A percentile compares a stretch with the other conserved stretches of the same genome.
These are phyloP conservation scores for Raillietiella orientalis DNA, from an alignment of 2,888 invertebrate genomes.

Conservation along the genomic window DNA sequence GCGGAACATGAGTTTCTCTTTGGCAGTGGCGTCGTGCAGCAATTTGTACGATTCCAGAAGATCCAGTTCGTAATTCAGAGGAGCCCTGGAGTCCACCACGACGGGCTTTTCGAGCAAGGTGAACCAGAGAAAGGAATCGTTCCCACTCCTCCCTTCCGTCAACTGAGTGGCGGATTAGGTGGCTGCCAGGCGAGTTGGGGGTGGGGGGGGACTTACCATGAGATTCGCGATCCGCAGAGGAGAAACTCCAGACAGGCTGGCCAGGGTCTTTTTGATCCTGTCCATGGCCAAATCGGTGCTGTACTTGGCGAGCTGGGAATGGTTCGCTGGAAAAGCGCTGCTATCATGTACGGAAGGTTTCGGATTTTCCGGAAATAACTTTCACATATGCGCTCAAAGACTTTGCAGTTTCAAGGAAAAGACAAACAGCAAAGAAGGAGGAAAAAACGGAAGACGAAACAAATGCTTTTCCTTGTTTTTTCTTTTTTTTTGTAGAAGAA, in stretches of 20 bases:
- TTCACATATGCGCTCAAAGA: not conserved
- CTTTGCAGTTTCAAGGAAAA: not conserved
- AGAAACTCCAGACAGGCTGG: constrained; percentile 11
- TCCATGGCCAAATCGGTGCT: constrained; percentile 10
- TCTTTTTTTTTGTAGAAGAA: too few species aligned
- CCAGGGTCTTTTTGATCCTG: constrained; percentile 11
- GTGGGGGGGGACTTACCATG: constrained; percentile 10
- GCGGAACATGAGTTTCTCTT: constrained; percentile 10
- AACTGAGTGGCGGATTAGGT: too few species aligned
- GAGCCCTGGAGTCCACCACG: constrained; percentile 8
- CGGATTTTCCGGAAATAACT: too few species aligned
- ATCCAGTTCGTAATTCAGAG: constrained; percentile 6
- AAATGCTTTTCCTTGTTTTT: too few species aligned
- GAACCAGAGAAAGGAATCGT: constrained; percentile 12
- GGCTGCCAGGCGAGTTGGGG: too few species aligned
- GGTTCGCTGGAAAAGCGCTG: constrained; percentile 7
- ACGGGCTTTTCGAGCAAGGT: constrained; percentile 11
- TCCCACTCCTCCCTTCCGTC: constrained; percentile 9
- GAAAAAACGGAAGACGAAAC: too few species aligned
- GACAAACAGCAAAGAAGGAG: not conserved
- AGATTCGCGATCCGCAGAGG: constrained; percentile 11
- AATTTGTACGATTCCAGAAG: constrained; percentile 11
- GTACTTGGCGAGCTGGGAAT: constrained; percentile 8
- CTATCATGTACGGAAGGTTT: too few species aligned
- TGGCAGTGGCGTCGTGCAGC: constrained; percentile 10